Conservation (phyloP, 2,113 vertebrate species). For the Chunga burmeisteri region DNA sequence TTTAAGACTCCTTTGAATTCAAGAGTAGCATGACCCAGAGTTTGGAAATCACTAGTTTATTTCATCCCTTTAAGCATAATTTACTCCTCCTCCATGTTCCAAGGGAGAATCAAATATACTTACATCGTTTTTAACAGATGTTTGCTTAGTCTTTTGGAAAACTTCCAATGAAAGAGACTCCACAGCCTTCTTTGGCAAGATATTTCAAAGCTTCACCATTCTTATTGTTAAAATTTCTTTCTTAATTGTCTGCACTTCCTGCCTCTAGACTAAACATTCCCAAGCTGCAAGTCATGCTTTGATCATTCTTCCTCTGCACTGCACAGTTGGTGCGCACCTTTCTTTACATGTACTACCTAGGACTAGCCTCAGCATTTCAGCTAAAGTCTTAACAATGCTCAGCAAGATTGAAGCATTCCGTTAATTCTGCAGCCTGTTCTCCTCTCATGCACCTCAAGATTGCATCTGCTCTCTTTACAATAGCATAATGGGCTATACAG, state of each 20-base stretch:
- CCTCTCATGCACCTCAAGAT: background rate
- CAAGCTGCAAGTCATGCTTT: background rate
- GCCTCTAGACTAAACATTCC: background rate
- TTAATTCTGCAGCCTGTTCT: background rate
- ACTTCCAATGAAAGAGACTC: background rate
- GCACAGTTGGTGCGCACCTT: background rate
- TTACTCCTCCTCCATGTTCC: background rate
- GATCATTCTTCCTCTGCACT: background rate
- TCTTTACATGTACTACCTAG: background rate
- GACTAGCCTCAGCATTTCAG: background rate
- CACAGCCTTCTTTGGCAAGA: slow-evolving; percentile 45
- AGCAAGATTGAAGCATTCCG: background rate
- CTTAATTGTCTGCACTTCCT: background rate
- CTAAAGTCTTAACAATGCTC: background rate
- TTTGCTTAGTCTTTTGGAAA: slow-evolving; percentile 42
- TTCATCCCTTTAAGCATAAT: slow-evolving; percentile 23
- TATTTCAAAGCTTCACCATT: background rate
- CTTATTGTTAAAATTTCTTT: background rate
- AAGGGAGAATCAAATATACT: slow-evolving; percentile 17
- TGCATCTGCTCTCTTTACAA: background rate
- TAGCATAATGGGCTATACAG: background rate
- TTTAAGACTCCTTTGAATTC: slow-evolving; percentile 4
- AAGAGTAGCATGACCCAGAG: background rate
- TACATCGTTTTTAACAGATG: slow-evolving; percentile 45
- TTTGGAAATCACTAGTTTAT: slow-evolving; percentile 1